A percentile compares a stretch with the other conserved stretches of the same genome.
Conservation (phyloP, 1,140 invertebrate species). For the Yoshiicerus persimilis region DNA sequence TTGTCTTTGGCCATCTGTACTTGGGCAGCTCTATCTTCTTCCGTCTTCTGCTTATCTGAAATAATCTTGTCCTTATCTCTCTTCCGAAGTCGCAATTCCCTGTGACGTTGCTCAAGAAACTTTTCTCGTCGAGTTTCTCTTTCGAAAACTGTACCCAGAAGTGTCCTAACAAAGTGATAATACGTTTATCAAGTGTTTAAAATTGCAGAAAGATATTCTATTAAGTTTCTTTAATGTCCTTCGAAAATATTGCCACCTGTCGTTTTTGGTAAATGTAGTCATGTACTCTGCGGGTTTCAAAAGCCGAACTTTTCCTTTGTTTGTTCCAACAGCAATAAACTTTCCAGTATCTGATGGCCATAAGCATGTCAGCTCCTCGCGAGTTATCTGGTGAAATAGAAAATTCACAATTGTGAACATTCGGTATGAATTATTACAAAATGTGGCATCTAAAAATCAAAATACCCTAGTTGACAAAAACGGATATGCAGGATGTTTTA, state of each 20-base stretch:
- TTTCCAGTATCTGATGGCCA: slow-evolving; percentile 68
- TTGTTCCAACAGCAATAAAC: slow-evolving; percentile 81
- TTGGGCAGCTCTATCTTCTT: slow-evolving; percentile 36
- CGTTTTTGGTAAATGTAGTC: slow-evolving; percentile 58
- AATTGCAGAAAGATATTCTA: neutral
- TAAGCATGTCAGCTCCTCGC: slow-evolving; percentile 64
- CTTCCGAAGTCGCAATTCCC: slow-evolving; percentile 70
- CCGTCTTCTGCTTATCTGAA: slow-evolving; percentile 39
- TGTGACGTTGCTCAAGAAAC: slow-evolving; percentile 83
- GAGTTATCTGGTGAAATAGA: slow-evolving; percentile 56
- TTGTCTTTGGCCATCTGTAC: neutral
- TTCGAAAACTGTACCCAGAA: slow-evolving; percentile 67
- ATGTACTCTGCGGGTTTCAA: slow-evolving; percentile 84
- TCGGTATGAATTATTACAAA: neutral
- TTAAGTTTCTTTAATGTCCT: neutral
- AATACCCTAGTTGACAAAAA: slow-evolving; percentile 79
- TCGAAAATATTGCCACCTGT: neutral
- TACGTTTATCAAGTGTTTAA: neutral
- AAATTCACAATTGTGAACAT: neutral
- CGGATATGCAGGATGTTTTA: slow-evolving; percentile 82
- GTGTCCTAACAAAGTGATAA: slow-evolving; percentile 51
- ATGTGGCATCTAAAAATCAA: neutral
- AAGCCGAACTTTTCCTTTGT: slow-evolving; percentile 79
- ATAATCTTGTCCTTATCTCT: slow-evolving; percentile 50
- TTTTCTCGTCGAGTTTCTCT: slow-evolving; percentile 87